Conservation (phyloP, 2,113 vertebrate species). For the Collichthys lucidus region DNA sequence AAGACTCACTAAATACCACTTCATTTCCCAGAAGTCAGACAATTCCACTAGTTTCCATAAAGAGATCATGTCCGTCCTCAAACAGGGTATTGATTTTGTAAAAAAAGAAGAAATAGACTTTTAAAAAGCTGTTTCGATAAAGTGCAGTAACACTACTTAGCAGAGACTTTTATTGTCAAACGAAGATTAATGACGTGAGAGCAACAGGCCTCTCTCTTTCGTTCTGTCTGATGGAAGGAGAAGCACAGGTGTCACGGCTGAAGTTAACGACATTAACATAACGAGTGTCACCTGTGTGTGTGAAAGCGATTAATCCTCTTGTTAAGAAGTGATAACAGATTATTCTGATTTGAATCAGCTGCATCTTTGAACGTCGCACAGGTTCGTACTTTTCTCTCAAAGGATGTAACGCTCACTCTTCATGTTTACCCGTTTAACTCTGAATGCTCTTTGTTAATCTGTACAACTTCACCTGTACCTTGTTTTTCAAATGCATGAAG, state of each 20-base stretch:
- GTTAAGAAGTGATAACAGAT: not conserved
- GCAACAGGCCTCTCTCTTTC: not conserved
- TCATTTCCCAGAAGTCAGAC: not conserved
- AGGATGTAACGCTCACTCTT: not conserved
- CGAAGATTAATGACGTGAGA: conserved; percentile 33
- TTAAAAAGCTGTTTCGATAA: not conserved
- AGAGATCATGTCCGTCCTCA: conserved; percentile 40
- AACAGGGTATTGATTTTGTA: conserved; percentile 13
- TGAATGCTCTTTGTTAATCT: conserved; percentile 8
- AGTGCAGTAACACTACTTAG: not conserved
- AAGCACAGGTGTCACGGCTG: not conserved
- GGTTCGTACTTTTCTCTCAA: not conserved
- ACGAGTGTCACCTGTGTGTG: conserved; percentile 1
- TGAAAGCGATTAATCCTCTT: conserved; percentile 3
- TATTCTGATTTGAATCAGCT: conserved; percentile 8
- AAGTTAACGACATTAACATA: not conserved
- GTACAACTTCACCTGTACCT: not conserved
- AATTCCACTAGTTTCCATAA: not conserved
- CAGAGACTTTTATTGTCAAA: not conserved
- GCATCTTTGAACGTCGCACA: conserved; percentile 6
- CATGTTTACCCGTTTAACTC: not conserved
- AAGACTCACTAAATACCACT: not conserved
- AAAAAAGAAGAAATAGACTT: not conserved
- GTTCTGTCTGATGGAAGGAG: conserved; percentile 13
- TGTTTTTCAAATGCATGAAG: conserved; percentile 47